phyloP scores from a whole-genome alignment of 92 coral and sea anemone genomes.

The Porites cylindrica region DNA sequence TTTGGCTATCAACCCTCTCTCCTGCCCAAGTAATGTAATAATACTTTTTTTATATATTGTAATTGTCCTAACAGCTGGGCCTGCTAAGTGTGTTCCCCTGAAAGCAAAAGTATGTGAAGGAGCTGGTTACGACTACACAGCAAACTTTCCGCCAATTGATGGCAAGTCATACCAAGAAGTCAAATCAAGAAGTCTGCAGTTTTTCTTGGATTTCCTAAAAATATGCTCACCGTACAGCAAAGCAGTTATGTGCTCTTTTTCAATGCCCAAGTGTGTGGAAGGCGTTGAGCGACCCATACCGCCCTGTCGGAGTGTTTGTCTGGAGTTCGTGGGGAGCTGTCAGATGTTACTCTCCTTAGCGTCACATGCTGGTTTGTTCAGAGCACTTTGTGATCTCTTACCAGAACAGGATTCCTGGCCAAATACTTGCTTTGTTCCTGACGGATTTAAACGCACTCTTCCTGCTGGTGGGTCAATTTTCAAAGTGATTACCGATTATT shows the following conservation, averaged over 20 bases:
- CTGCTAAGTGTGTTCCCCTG: slow-evolving; percentile 48
- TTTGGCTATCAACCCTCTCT: not conserved
- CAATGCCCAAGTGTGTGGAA: slow-evolving; percentile 59
- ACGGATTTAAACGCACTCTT: slow-evolving; percentile 41
- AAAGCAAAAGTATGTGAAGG: slow-evolving; percentile 37
- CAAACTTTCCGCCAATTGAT: slow-evolving; percentile 59
- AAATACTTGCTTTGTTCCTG: slow-evolving; percentile 57
- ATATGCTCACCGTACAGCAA: slow-evolving; percentile 48
- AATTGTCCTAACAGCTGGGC: slow-evolving; percentile 11
- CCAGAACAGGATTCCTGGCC: slow-evolving; percentile 48
- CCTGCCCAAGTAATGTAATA: not conserved
- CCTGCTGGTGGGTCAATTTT: slow-evolving; percentile 31
- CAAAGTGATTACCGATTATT: not conserved
- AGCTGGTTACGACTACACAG: slow-evolving; percentile 68
- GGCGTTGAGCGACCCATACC: slow-evolving; percentile 50
- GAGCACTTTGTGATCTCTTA: slow-evolving; percentile 62
- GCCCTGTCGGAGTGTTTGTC: slow-evolving; percentile 74
- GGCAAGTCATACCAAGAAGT: slow-evolving; percentile 61
- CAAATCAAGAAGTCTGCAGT: slow-evolving; percentile 47
- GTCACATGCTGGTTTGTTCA: slow-evolving; percentile 60
- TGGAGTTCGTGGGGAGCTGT: slow-evolving; percentile 61
- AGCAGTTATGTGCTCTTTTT: slow-evolving; percentile 57
- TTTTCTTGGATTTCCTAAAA: slow-evolving; percentile 32
- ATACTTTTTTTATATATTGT: not conserved
- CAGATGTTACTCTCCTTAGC: slow-evolving; percentile 9